Evolutionary conservation across 1,140 invertebrate genomes (phyloP), one percentile per base, ranked within the genome.

Genomic region (Drosophila nasuta): DNA sequence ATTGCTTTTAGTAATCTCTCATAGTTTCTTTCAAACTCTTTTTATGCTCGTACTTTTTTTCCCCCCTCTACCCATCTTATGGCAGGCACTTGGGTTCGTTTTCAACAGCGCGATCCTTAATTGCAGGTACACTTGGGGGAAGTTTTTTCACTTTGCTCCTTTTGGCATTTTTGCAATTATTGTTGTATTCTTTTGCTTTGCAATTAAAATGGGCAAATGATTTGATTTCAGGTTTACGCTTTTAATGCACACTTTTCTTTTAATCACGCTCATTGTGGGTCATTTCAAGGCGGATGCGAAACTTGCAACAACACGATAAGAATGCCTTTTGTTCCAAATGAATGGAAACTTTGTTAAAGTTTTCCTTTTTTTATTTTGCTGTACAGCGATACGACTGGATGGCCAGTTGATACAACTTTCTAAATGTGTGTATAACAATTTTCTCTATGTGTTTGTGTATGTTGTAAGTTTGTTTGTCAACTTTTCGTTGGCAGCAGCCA

Each of bases 1-100:
- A 85, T 85, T 85, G 75, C 82, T 85, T 85, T 85, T 82, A 75
- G 82, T 80, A 81, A 86, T 81, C 77, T 75, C 65, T 79, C 74
- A 85, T 85, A 77, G 43, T 81, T 81, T 70, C 25, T 60, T 66
- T 48, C 1, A 54, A 54, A 54, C 51, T 48, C 41, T 25, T 43
- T 57, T 66, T 76, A 62, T 67, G 57, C 62, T 25, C 20, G 20
- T 25, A 3, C 20, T 25, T 25, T 25, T 75, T 59, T 20, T 48
- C 8, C 6, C 6, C 10, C 33, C 28, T 13, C 25, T 48, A 11
- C 15, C 28, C 28, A 43, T 48, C 20, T 48, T 48, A 33, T 71
- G 51, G n/a, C 30, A 8, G 13, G 51, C 17, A 13, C 7, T 43
- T 71, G 56, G 45, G 45, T 66, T 28, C 33, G 25, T 51, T 54